A percentile compares a stretch with the other conserved stretches of the same genome.
phyloP scores from a whole-genome alignment of 2,888 invertebrate genomes.

The Dorcus parallelipipedus region DNA sequence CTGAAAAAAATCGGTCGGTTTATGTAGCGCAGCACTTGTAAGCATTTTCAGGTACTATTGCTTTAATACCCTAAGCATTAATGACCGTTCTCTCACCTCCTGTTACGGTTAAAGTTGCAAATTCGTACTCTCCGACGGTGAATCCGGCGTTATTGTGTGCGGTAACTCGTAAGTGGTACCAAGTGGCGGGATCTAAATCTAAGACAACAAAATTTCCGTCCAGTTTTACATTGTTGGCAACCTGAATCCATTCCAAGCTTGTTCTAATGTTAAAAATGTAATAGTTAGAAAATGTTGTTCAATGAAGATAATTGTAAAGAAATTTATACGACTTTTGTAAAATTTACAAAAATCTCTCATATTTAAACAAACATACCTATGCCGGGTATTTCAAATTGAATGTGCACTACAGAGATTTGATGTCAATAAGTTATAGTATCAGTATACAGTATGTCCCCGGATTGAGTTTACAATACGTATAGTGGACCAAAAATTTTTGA shows the following conservation, averaged over 20 bases:
- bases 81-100: constrained; percentile 70
- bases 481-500: no score
- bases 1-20: constrained; percentile 60
- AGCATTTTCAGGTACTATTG: constrained; percentile 49
- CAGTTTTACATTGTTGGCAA: constrained; percentile 88
- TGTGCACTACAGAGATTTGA: no score
- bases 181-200: constrained; percentile 88
- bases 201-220: constrained; percentile 86
- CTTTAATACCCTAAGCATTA: constrained; percentile 20
- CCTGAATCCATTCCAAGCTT: constrained; percentile 89
- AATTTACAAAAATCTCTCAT: no score
- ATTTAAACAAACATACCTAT: no score
- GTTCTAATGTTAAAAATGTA: constrained; percentile 53
- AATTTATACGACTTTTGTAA: no score
- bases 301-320: background rate
- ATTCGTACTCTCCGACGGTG: constrained; percentile 92
- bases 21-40: background rate
- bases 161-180: constrained; percentile 89
- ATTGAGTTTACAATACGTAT: no score
- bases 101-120: constrained; percentile 88
- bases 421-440: background rate
- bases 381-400: no score
- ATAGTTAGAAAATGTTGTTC: background rate
- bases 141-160: constrained; percentile 96
- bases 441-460: no score